Conservation (phyloP, 1,140 invertebrate species). For the Polypedilum pembai region DNA sequence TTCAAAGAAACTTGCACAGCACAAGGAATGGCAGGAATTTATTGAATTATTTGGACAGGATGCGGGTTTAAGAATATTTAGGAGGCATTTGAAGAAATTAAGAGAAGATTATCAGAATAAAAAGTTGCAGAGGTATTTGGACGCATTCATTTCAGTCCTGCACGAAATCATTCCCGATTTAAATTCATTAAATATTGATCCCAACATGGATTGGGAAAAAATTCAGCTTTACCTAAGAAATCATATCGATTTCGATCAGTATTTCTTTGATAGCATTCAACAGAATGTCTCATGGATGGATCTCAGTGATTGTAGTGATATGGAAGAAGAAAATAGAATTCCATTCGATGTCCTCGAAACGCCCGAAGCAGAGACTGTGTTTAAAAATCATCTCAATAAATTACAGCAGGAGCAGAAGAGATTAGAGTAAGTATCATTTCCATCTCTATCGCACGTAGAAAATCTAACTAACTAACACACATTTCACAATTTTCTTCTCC, state of each 20-base stretch:
- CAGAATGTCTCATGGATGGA: constrained; percentile 73
- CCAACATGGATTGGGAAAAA: constrained; percentile 63
- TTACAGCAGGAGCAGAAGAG: constrained; percentile 84
- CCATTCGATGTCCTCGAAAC: constrained; percentile 87
- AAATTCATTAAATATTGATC: constrained; percentile 51
- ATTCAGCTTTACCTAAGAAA: constrained; percentile 74
- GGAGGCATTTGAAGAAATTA: constrained; percentile 73
- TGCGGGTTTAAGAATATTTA: constrained; percentile 70
- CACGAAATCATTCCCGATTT: constrained; percentile 77
- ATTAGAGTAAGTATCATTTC: constrained; percentile 66
- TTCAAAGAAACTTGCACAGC: constrained; percentile 75
- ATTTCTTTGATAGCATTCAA: constrained; percentile 69
- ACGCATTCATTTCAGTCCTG: constrained; percentile 69
- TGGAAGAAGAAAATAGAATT: constrained; percentile 66
- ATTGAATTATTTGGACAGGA: constrained; percentile 80
- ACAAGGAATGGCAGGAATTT: constrained; percentile 84
- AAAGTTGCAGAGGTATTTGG: constrained; percentile 72
- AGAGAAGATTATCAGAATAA: constrained; percentile 77
- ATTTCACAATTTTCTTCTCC: constrained; percentile 22
- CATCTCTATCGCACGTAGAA: neutral
- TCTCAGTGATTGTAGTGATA: constrained; percentile 50
- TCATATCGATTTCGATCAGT: constrained; percentile 82
- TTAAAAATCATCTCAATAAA: constrained; percentile 82
- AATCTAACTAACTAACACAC: neutral
- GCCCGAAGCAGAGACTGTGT: constrained; percentile 82